A percentile compares a stretch with the other conserved stretches of the same genome.
Conservation (phyloP, 2,113 vertebrate species). For the Paratilapia polleni region DNA sequence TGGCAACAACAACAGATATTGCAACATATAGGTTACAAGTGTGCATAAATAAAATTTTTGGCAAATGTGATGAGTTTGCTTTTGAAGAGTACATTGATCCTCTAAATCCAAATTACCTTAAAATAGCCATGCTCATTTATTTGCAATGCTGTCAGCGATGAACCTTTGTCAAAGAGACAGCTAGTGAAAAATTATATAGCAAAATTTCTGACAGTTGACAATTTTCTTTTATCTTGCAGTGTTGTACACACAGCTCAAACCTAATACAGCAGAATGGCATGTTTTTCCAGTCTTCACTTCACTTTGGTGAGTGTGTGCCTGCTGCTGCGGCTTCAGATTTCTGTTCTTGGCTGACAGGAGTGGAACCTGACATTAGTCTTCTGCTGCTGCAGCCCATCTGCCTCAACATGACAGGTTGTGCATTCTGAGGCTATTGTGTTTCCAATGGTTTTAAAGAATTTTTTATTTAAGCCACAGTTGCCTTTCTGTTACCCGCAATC, state of each 20-base stretch:
- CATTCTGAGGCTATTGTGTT: constrained; percentile 20
- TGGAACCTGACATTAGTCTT: constrained; percentile 29
- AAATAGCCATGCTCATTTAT: background rate
- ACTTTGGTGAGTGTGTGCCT: constrained; percentile 4
- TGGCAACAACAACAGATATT: constrained; percentile 22
- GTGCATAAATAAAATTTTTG: background rate
- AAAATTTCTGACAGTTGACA: constrained; percentile 22
- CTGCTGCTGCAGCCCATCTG: constrained; percentile 21
- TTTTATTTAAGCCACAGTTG: background rate
- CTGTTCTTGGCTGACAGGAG: constrained; percentile 8
- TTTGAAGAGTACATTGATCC: background rate
- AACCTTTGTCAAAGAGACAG: background rate
- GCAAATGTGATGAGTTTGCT: background rate
- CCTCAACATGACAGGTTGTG: constrained; percentile 32
- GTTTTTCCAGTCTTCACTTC: constrained; percentile 19
- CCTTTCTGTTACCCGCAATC: constrained; percentile 1
- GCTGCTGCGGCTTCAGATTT: background rate
- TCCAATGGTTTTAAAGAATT: background rate
- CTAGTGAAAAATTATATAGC: background rate
- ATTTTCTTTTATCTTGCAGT: background rate
- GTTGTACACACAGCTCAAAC: background rate
- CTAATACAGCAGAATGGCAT: constrained; percentile 26
- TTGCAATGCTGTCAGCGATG: background rate
- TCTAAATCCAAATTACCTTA: background rate
- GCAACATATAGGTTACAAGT: background rate